Conservation (phyloP, 2,797 vertebrate genomes). For the Danio choprae region DNA sequence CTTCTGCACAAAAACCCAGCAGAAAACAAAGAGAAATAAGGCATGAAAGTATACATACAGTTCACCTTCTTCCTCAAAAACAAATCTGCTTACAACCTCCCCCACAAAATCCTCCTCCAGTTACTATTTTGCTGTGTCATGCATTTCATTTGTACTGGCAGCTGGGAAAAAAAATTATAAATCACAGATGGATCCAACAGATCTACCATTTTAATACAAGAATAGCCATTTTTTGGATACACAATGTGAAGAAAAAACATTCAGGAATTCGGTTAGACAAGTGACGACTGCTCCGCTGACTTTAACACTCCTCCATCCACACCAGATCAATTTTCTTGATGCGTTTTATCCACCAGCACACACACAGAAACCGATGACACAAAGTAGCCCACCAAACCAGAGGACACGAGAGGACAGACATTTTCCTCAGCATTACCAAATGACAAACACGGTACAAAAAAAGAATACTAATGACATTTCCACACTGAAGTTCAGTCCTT, state of each 20-base stretch:
- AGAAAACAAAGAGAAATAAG: no score
- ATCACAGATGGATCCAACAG: background rate
- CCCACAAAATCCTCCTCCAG: background rate
- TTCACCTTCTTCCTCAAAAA: no score
- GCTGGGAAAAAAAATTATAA: conserved; percentile 1
- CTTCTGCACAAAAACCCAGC: no score
- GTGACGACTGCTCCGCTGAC: conserved; percentile 7
- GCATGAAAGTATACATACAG: no score
- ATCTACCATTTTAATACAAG: conserved; percentile 80
- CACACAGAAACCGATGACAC: conserved; percentile 35
- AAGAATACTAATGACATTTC: background rate
- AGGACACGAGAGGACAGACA: background rate
- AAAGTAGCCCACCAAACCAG: conserved; percentile 17
- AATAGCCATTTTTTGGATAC: conserved; percentile 79
- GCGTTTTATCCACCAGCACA: conserved; percentile 26
- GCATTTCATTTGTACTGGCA: background rate
- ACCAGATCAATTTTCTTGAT: conserved; percentile 52
- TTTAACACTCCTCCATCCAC: conserved; percentile 24
- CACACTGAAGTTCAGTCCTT: background rate
- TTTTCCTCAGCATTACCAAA: background rate
- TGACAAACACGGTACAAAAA: background rate
- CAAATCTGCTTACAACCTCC: background rate
- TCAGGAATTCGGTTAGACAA: conserved; percentile 68
- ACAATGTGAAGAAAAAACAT: conserved; percentile 73
- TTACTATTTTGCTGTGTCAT: background rate